Base-by-base conservation (phyloP, 2,888 invertebrate species). In the Scotopteryx bipunctaria region DNA sequence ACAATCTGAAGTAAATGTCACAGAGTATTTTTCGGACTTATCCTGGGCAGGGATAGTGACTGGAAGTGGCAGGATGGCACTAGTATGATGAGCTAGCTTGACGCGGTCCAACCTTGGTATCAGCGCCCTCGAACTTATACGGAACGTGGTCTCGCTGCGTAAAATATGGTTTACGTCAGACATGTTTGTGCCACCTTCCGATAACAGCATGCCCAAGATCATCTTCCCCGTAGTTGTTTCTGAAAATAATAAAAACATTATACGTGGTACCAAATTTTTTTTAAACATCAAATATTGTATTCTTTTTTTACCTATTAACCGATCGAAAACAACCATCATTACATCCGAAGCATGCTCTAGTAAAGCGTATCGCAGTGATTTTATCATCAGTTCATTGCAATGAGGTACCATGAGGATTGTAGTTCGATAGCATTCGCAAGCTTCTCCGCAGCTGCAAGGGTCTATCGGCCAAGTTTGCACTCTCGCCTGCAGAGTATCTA, bases 351-450 rank as follows among this genome's bases (percentile, higher is more conserved):
- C 81, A 57, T 84, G 65, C 62, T 88, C 86, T n/a, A 74, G 54
- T 49, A 90, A 66, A 9, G 87, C 81, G 37, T 72, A 71, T n/a
- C 88, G 77, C 42, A 90, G 59, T 13, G 86, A 73, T 64, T 79
- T 86, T 1, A 86, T 37, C 85, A 86, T 86, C 8, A 85, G 64
- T 1, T 88, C 86, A 53, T 87, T 89, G n/a, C 77, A 73, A 66
- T 88, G 84, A 2, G 88, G 88, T 53, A 90, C 74, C 65, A 69
- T 72, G 3, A 90, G 54, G 6, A 79, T 64, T 6, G 81, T 76
- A 4, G 83, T 85, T 53, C 86, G 73, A 54, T 85, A 86, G 61
- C 89, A 90, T 59, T 86, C 86, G 57, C 88, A 88, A 5, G 76
- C 59, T 55, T 86, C 86, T 1, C 86, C 88, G 50, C 89, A 88